phyloP scores from a whole-genome alignment of 1,140 invertebrate genomes.

The Leptopilina boulardi region DNA sequence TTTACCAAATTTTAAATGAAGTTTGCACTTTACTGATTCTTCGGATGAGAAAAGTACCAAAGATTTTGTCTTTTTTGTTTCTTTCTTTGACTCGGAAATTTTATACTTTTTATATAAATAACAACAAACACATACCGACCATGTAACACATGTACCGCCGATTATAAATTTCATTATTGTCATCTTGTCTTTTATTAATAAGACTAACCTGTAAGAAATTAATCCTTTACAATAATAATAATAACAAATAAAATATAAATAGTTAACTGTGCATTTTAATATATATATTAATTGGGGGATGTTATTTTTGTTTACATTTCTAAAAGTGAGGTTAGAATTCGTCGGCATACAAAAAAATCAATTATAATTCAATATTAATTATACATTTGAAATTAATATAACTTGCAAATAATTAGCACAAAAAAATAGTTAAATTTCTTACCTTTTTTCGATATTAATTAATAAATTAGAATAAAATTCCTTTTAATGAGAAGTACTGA shows the following conservation, averaged over 20 bases:
- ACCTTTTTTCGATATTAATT: no score
- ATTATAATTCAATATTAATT: neutral
- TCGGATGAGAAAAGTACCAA: slow-evolving; percentile 63
- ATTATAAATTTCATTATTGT: neutral
- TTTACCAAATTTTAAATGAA: slow-evolving; percentile 39
- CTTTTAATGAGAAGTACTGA: no score
- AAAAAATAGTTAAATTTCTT: no score
- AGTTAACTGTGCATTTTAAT: no score
- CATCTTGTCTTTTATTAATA: neutral
- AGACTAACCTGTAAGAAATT: neutral
- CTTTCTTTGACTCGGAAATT: neutral
- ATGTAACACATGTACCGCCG: slow-evolving; percentile 18
- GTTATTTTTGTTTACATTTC: no score
- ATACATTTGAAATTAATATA: neutral
- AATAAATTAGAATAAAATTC: no score
- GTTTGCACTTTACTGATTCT: slow-evolving; percentile 50
- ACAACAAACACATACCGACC: slow-evolving; percentile 50
- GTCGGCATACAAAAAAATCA: neutral
- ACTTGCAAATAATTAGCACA: neutral
- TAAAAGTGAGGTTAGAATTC: neutral
- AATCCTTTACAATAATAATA: no score
- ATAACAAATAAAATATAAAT: no score
- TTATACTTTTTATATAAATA: slow-evolving; percentile 45
- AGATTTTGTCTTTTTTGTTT: slow-evolving; percentile 15
- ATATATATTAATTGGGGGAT: no score